phyloP scores from a whole-genome alignment of 2,113 vertebrate species.

The Origma solitaria region DNA sequence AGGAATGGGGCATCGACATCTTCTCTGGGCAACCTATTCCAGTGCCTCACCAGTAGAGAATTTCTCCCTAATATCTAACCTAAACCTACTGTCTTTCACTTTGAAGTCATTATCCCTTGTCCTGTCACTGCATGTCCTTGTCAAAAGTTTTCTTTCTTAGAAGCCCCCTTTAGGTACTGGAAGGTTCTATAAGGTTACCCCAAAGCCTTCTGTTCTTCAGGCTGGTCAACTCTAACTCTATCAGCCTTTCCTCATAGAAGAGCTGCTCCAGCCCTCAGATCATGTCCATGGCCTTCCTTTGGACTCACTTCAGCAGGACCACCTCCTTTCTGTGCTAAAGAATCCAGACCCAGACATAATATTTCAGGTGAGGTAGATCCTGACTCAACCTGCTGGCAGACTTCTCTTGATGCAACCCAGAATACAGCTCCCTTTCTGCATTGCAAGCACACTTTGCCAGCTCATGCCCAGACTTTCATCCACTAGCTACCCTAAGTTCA shows the following conservation, averaged over 20 bases:
- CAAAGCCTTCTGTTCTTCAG: not conserved
- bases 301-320: accelerated
- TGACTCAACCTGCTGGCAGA: not conserved
- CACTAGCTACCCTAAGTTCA: not conserved
- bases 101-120: not conserved
- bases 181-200: not conserved
- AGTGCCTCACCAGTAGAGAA: not conserved
- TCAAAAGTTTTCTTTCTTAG: not conserved
- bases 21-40: not conserved
- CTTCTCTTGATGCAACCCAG: not conserved
- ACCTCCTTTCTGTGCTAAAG: not conserved
- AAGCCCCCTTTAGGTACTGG: accelerated
- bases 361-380: not conserved
- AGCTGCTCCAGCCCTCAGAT: not conserved
- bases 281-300: not conserved
- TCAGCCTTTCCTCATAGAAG: not conserved
- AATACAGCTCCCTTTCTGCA: not conserved
- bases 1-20: accelerated
- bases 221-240: not conserved
- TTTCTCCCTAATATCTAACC: not conserved
- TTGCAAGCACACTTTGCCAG: not conserved
- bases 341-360: not conserved
- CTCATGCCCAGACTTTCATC: not conserved
- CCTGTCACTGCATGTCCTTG: not conserved
- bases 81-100: not conserved